Evolutionary conservation across 2,113 vertebrate genomes (phyloP).

Genomic region (Tenebrosternarchus preto): DNA sequence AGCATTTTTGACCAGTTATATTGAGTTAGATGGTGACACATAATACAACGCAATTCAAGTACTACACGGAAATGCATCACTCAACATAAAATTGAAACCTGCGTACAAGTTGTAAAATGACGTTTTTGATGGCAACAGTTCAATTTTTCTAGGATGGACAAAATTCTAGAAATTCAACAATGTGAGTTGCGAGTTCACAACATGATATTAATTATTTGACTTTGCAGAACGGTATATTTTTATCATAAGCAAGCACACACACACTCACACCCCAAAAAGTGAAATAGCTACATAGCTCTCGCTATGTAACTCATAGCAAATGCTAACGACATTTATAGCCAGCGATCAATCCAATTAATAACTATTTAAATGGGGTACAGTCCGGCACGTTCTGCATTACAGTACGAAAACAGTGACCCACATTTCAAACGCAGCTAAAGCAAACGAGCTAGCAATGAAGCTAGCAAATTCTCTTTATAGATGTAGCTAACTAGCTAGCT

Average conservation of each 20-base stretch:
- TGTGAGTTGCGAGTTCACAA: neutral
- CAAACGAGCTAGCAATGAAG: constrained; percentile 34
- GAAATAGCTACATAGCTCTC: no score
- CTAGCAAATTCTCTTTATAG: constrained; percentile 31
- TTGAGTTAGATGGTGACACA: no score
- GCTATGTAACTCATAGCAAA: neutral
- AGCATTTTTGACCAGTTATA: no score
- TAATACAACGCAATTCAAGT: no score
- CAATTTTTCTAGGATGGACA: no score
- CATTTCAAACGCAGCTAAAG: constrained; percentile 40
- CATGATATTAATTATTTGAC: neutral
- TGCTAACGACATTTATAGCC: neutral
- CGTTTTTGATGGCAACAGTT: no score
- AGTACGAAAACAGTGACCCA: constrained; percentile 56
- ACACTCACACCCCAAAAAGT: no score
- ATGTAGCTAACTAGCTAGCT: constrained; percentile 32
- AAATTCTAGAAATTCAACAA: neutral
- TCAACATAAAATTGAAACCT: no score
- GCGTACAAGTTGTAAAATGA: no score
- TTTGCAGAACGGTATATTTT: neutral
- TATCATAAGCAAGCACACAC: neutral
- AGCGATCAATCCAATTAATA: neutral
- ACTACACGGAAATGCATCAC: no score
- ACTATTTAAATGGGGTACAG: neutral
- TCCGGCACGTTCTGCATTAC: constrained; percentile 12